These are phyloP conservation scores for Myotis pilosus DNA, from an alignment of 2,797 vertebrate genomes.

Conservation along the genomic window DNA sequence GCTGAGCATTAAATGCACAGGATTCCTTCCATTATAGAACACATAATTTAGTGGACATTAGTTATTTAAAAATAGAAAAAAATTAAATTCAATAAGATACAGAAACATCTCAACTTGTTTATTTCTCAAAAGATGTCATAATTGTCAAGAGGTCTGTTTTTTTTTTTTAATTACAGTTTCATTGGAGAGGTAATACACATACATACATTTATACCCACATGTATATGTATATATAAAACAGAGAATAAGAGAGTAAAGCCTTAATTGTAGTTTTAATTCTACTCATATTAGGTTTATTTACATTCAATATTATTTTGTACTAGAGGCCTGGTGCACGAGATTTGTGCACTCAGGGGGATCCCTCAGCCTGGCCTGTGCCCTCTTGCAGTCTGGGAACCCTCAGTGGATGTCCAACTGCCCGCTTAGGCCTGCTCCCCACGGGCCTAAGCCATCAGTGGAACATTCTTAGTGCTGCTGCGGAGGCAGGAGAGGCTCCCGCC, in stretches of 20 bases:
- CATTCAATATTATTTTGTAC: neutral
- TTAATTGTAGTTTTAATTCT: conserved; percentile 26
- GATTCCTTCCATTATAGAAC: neutral
- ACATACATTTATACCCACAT: neutral
- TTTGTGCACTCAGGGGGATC: too few species aligned
- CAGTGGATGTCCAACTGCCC: too few species aligned
- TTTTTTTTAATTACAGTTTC: neutral
- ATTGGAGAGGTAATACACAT: neutral
- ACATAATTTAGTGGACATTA: neutral
- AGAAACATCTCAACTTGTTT: neutral
- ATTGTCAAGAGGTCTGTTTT: neutral
- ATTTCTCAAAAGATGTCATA: neutral
- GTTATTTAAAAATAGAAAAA: neutral
- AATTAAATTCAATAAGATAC: neutral
- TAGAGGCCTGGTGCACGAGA: neutral
- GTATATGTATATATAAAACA: neutral
- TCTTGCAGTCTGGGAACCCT: too few species aligned
- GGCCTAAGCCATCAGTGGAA: too few species aligned
- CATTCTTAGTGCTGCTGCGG: too few species aligned
- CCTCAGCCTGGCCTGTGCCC: too few species aligned
- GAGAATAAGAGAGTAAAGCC: neutral
- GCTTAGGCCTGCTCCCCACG: too few species aligned
- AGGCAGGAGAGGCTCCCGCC: too few species aligned
- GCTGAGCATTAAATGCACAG: neutral
- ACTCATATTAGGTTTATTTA: neutral